phyloP scores from a whole-genome alignment of 2,888 invertebrate species.

The Trissolcus japonicus region DNA sequence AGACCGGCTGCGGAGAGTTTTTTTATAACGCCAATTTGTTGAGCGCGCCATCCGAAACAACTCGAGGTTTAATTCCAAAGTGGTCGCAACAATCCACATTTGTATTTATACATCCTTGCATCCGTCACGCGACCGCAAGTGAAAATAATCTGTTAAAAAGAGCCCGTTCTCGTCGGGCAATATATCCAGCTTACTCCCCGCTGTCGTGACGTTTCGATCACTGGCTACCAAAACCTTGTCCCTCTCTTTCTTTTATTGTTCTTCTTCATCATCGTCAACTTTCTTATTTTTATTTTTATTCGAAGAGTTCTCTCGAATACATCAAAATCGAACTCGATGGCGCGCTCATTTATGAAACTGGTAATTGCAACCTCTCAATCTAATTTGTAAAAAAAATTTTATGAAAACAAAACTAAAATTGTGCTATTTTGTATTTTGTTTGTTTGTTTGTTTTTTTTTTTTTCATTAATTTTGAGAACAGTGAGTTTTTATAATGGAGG shows the following conservation, averaged over 20 bases:
- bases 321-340: too few species aligned
- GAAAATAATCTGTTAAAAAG: slow-evolving; percentile 76
- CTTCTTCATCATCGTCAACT: slow-evolving; percentile 53
- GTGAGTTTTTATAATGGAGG: too few species aligned
- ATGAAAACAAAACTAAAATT: too few species aligned
- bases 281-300: slow-evolving; percentile 24
- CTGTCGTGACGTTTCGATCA: slow-evolving; percentile 75
- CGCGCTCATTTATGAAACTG: too few species aligned
- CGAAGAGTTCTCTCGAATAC: neutral
- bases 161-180: slow-evolving; percentile 73
- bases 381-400: too few species aligned
- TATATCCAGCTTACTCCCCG: slow-evolving; percentile 76
- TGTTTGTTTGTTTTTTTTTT: too few species aligned
- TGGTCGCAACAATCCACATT: slow-evolving; percentile 44
- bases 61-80: slow-evolving; percentile 33
- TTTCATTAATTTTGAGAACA: neutral
- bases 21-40: too few species aligned
- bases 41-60: too few species aligned
- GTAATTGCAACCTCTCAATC: too few species aligned
- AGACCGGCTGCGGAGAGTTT: too few species aligned
- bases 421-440: too few species aligned
- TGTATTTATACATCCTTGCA: slow-evolving; percentile 63
- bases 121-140: slow-evolving; percentile 80
- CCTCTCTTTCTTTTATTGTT: slow-evolving; percentile 34
- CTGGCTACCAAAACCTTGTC: slow-evolving; percentile 67